Conservation (phyloP, 2,888 invertebrate species). For the Harmothoe impar region DNA sequence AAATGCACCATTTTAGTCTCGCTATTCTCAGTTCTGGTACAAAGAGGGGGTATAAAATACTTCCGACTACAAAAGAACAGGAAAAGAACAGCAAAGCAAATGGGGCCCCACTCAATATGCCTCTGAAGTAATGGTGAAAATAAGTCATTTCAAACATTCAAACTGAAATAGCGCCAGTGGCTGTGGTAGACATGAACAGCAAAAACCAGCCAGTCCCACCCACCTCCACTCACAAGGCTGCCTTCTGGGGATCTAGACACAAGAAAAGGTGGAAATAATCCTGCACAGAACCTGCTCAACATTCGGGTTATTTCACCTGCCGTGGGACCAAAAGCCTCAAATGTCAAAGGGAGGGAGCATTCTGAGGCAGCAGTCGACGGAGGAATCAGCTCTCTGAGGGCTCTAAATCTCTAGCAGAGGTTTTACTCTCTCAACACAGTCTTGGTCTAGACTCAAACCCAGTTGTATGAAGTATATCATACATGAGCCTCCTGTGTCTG, state of each 20-base stretch:
- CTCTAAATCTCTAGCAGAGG: neutral
- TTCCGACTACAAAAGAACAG: neutral
- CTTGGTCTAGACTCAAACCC: too few relatives aligned
- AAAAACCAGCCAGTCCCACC: neutral
- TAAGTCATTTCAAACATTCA: neutral
- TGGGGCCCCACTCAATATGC: neutral
- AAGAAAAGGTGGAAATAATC: too few relatives aligned
- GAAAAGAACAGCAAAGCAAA: neutral
- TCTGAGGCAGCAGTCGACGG: too few relatives aligned
- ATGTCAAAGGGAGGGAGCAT: neutral
- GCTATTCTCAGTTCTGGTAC: too few relatives aligned
- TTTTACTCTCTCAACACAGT: neutral
- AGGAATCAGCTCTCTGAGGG: too few relatives aligned
- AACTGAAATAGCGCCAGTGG: neutral
- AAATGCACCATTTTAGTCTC: too few relatives aligned
- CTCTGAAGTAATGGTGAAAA: slow-evolving; percentile 15
- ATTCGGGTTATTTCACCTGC: neutral
- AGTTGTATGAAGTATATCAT: too few relatives aligned
- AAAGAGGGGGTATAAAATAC: too few relatives aligned
- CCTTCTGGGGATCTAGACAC: too few relatives aligned
- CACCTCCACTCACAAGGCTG: too few relatives aligned
- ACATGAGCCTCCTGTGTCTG: neutral
- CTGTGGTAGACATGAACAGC: neutral
- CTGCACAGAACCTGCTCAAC: too few relatives aligned
- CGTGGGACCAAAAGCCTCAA: neutral